Percentiles rank a stretch among this genome's conserved stretches.
phyloP scores from a whole-genome alignment of 2,888 invertebrate species.

The Minunthozetes semirufus region DNA sequence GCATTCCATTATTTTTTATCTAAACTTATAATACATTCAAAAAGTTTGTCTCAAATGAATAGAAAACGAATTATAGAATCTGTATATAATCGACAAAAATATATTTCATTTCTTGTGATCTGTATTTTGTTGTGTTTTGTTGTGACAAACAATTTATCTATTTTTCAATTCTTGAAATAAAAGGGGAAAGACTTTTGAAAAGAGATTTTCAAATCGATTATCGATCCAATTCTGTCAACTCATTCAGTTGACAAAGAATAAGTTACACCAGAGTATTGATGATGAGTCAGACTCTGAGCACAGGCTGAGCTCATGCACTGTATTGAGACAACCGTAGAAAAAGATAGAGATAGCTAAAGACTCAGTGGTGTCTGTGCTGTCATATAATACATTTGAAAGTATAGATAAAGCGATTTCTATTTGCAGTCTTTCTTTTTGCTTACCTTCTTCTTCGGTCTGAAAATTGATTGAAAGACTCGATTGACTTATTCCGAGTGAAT shows the following conservation, averaged over 20 bases:
- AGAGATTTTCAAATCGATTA: constrained; percentile 10
- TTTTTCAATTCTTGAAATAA: neutral
- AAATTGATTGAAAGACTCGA: constrained; percentile 51
- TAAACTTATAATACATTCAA: neutral
- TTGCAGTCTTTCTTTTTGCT: constrained; percentile 45
- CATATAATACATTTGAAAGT: neutral
- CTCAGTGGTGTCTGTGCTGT: neutral
- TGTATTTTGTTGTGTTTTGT: neutral
- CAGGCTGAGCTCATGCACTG: too few species aligned
- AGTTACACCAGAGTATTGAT: neutral
- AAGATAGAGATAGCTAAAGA: neutral
- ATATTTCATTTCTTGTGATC: neutral
- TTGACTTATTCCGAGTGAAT: constrained; percentile 58
- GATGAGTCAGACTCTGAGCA: neutral
- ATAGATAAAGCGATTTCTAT: neutral
- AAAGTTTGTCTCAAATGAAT: neutral
- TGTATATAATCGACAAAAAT: neutral
- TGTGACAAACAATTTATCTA: constrained; percentile 12
- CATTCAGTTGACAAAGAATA: neutral
- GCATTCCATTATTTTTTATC: neutral
- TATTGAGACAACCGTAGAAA: constrained; percentile 46
- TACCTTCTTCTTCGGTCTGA: constrained; percentile 48
- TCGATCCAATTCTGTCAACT: neutral
- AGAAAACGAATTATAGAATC: neutral
- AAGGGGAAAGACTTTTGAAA: neutral